Percentiles rank a stretch among this genome's conserved stretches.
Evolutionary conservation across 2,797 vertebrate species (phyloP).

Genomic region (Lerista edwardsae): DNA sequence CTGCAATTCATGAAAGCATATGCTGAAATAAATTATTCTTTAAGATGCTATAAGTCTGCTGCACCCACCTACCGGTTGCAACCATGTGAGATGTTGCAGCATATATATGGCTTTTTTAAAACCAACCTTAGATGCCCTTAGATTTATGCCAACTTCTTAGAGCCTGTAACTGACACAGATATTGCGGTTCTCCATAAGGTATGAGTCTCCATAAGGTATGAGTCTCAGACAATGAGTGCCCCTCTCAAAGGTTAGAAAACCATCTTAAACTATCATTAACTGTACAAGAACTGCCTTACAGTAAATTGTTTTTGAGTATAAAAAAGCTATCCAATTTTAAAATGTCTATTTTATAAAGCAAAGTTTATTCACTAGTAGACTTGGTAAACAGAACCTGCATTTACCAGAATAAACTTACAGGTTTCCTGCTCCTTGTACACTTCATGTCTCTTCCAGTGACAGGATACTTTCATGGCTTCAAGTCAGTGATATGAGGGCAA

Average conservation of each 20-base stretch:
- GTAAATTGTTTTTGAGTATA: not conserved
- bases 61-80: no score
- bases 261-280: not conserved
- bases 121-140: not conserved
- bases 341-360: not conserved
- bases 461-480: not conserved
- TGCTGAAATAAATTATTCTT: no score
- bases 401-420: not conserved
- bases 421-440: not conserved
- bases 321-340: not conserved
- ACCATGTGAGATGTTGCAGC: no score
- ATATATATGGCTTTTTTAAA: no score
- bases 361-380: not conserved
- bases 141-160: not conserved
- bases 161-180: no score
- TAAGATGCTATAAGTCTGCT: no score
- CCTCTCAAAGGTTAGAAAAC: not conserved
- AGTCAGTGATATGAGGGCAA: no score
- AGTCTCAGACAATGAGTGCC: not conserved
- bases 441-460: not conserved
- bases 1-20: no score
- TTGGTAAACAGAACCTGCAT: not conserved
- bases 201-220: not conserved
- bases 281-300: not conserved
- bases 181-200: not conserved